Percentiles rank a stretch among this genome's conserved stretches.
These are phyloP conservation scores for Leptogaster cylindrica DNA, from an alignment of 2,888 invertebrate species.

Conservation along the genomic window DNA sequence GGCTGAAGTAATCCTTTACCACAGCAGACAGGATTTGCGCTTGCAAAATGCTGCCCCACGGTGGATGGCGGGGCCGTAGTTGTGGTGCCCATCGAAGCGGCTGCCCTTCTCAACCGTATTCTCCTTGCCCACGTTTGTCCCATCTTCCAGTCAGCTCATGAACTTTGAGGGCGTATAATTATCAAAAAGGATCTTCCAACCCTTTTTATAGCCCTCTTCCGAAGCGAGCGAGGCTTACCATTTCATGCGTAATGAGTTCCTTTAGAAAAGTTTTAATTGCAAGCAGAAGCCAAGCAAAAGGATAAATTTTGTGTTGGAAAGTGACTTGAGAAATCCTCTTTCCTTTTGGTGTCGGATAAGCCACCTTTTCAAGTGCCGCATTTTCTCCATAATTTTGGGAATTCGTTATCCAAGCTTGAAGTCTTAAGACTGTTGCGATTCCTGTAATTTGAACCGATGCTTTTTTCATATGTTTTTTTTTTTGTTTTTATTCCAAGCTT, in stretches of 20 bases:
- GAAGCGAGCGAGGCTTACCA: slow-evolving; percentile 19
- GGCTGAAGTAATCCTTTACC: slow-evolving; percentile 26
- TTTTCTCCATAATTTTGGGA: slow-evolving; percentile 14
- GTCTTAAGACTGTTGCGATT: too few species aligned
- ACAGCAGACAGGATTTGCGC: slow-evolving; percentile 36
- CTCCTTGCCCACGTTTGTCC: neutral
- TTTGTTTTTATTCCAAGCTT: too few species aligned
- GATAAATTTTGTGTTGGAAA: slow-evolving; percentile 20
- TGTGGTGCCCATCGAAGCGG: too few species aligned
- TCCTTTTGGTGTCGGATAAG: slow-evolving; percentile 27
- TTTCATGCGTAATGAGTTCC: slow-evolving; percentile 37
- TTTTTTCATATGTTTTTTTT: too few species aligned
- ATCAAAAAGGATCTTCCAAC: slow-evolving; percentile 32
- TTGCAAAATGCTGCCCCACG: slow-evolving; percentile 5
- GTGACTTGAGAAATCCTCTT: neutral
- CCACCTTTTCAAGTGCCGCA: slow-evolving; percentile 12
- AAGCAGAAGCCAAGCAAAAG: slow-evolving; percentile 30
- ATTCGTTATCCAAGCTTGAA: too few species aligned
- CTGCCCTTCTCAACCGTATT: too few species aligned
- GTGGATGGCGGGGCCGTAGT: too few species aligned
- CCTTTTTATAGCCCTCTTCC: slow-evolving; percentile 6
- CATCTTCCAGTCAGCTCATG: slow-evolving; percentile 2
- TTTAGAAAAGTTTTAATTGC: slow-evolving; percentile 38
- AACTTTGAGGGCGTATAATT: slow-evolving; percentile 32
- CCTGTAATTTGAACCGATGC: too few species aligned